phyloP scores from a whole-genome alignment of 1,140 invertebrate genomes.

The Amphibalanus amphitrite region DNA sequence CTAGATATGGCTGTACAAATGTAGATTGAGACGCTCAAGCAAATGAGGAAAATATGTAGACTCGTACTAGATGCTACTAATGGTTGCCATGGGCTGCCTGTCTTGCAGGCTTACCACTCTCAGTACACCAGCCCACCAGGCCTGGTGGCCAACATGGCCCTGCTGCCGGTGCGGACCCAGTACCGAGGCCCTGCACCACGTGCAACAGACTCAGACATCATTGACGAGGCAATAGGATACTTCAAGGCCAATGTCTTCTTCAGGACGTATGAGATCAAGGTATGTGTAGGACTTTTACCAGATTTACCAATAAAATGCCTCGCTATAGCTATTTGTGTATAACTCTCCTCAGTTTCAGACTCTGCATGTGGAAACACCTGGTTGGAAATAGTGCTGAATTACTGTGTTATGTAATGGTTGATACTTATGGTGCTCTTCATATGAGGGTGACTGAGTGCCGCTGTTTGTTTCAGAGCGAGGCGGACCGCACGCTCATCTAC shows the following conservation, averaged over 20 bases:
- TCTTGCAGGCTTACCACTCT: constrained; percentile 18
- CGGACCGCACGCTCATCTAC: constrained; percentile 92
- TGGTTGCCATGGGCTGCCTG: too few species aligned
- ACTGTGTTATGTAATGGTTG: too few species aligned
- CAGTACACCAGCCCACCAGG: constrained; percentile 12
- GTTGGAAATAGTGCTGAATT: too few species aligned
- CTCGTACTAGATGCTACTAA: too few species aligned
- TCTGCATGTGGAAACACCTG: too few species aligned
- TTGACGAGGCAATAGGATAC: constrained; percentile 92
- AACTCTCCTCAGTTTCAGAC: too few species aligned
- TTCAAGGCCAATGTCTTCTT: constrained; percentile 99
- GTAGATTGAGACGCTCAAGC: too few species aligned
- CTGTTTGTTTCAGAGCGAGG: constrained; percentile 53
- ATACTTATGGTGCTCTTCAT: too few species aligned
- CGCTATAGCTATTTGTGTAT: constrained; percentile 11
- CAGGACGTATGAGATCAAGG: constrained; percentile 95
- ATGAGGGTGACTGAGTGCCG: too few species aligned
- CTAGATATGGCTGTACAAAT: too few species aligned
- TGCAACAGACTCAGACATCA: constrained; percentile 61
- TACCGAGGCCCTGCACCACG: constrained; percentile 71
- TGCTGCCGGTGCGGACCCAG: constrained; percentile 69
- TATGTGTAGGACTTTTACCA: constrained; percentile 26
- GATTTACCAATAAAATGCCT: neutral
- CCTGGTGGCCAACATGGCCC: constrained; percentile 73
- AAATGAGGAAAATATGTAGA: too few species aligned